phyloP scores from a whole-genome alignment of 2,113 vertebrate species.

The Maccullochella peelii region DNA sequence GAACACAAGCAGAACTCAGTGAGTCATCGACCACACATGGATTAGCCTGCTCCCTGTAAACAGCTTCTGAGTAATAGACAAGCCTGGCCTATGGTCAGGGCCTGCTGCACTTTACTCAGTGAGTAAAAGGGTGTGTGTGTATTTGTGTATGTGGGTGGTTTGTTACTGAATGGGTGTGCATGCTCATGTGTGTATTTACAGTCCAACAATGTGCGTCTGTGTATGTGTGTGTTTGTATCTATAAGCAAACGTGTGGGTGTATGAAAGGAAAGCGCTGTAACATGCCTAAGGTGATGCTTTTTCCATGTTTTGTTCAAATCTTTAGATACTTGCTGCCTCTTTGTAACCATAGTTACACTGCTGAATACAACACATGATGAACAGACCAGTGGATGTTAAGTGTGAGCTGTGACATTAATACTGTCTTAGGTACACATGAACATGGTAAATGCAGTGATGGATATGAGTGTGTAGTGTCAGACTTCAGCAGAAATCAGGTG shows the following conservation, averaged over 20 bases:
- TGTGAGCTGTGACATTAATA: not conserved
- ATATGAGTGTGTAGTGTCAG: not conserved
- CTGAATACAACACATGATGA: slow-evolving; percentile 21
- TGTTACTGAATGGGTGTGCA: slow-evolving; percentile 10
- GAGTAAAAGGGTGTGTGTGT: slow-evolving; percentile 25
- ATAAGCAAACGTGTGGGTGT: slow-evolving; percentile 21
- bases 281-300: slow-evolving; percentile 39
- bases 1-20: slow-evolving; percentile 60
- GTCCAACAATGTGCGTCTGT: not conserved
- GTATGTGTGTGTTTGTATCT: slow-evolving; percentile 29
- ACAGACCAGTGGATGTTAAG: not conserved
- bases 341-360: slow-evolving; percentile 65
- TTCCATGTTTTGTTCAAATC: slow-evolving; percentile 40
- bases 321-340: slow-evolving; percentile 26
- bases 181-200: slow-evolving; percentile 23
- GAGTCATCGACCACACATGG: slow-evolving; percentile 76
- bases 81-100: slow-evolving; percentile 50
- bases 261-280: slow-evolving; percentile 30
- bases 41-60: slow-evolving; percentile 62
- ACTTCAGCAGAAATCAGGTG: not conserved
- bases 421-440: not conserved
- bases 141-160: slow-evolving; percentile 1
- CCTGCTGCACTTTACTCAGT: slow-evolving; percentile 49
- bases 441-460: not conserved
- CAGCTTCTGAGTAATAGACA: slow-evolving; percentile 72